Percentiles rank a stretch among this genome's conserved stretches.
phyloP scores from a whole-genome alignment of 2,888 invertebrate genomes.

The Campoplex nolae region DNA sequence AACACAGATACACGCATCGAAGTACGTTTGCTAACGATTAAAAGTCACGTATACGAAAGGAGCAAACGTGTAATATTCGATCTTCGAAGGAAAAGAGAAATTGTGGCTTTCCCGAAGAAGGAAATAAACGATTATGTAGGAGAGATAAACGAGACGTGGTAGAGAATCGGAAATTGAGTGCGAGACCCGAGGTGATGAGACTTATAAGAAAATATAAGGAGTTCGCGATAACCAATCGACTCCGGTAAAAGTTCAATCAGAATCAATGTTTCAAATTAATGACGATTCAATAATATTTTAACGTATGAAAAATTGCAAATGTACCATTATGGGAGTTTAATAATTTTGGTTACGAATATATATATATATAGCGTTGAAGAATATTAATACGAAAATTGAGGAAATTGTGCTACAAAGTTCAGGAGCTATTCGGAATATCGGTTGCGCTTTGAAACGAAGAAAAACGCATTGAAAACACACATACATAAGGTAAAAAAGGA shows the following conservation, averaged over 20 bases:
- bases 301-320: neutral
- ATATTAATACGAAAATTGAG: constrained; percentile 11
- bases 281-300: neutral
- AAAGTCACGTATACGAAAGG: constrained; percentile 29
- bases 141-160: constrained; percentile 18
- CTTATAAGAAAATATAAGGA: constrained; percentile 2
- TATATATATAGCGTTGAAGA: neutral
- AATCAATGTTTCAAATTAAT: neutral
- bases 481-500: constrained; percentile 46
- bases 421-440: constrained; percentile 6
- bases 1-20: neutral
- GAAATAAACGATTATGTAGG: constrained; percentile 57
- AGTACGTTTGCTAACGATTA: constrained; percentile 14
- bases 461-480: constrained; percentile 36
- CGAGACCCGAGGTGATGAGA: neutral
- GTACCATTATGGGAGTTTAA: neutral
- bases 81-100: constrained; percentile 33
- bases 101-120: constrained; percentile 37
- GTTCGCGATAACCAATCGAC: constrained; percentile 18
- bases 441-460: neutral
- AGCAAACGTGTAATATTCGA: constrained; percentile 44
- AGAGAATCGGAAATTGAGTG: constrained; percentile 25
- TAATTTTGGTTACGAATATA: neutral
- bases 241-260: neutral
- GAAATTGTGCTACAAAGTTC: constrained; percentile 6